Base-by-base conservation (phyloP, 2,888 invertebrate species). In the Pseudolycoriella hygida region DNA sequence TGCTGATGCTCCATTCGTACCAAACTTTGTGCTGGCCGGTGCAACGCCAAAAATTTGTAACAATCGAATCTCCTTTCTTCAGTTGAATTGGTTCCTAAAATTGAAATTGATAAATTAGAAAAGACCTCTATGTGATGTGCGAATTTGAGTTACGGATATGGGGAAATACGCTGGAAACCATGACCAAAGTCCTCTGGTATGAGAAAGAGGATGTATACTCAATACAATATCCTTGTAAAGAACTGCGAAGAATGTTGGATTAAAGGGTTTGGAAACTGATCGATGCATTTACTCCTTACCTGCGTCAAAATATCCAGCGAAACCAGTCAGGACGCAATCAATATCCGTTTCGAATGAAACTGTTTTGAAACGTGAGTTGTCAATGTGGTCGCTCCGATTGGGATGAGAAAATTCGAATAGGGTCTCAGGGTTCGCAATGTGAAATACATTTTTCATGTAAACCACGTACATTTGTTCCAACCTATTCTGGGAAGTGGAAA, bases 251-350 rank as follows among this genome's bases (percentile, higher is more conserved):
- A 25, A n/a, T n/a, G n/a, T n/a, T n/a, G n/a, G n/a, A n/a, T n/a
- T n/a, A n/a, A n/a, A n/a, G 25, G 8, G 8, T 25, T 25, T 25
- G n/a, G n/a, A n/a, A 25, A 25, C 25, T 25, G 25, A 6, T 6
- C 4, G 8, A 25, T 8, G 8, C 25, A 25, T 25, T n/a, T n/a
- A n/a, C 25, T 4, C 25, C 25, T 6, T 25, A 25, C 25, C 25
- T 25, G 90, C 79, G 58, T 93, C 86, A 67, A 98, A 98, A 63
- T 90, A 98, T 4, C 98, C 98, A 19, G 85, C 87, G 65, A 98
- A 88, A 2, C 96, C 98, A 58, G 93, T 92, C 53, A 96, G 67
- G 2, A 92, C 76, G 58, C 81, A 79, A 57, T 89, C 82, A 54
- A 81, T 76, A 25, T 70, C 61, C 2, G 79, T 77, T 14, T 69